Evolutionary conservation across 2,888 invertebrate genomes (phyloP), one percentile per base, ranked within the genome.

Genomic region (Dasypogon diadema): DNA sequence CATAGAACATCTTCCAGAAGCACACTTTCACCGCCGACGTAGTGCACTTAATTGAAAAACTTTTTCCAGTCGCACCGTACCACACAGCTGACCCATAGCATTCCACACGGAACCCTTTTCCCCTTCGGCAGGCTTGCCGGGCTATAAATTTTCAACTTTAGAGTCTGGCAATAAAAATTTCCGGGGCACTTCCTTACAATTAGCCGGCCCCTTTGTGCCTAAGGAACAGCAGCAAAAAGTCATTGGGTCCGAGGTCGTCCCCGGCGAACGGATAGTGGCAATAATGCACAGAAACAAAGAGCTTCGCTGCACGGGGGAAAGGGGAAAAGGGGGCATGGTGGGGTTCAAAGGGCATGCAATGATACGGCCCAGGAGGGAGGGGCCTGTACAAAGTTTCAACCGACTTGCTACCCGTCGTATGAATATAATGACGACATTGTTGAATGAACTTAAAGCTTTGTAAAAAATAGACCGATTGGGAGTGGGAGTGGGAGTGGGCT

Each of bases 151-250:
- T 65, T 65, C 65, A 65, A 65, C 65, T 65, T 46, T 46, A 48
- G 22, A 48, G 16, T 48, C 24, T 18, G 21, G 48, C 65, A 65
- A 65, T 65, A 65, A 46, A 65, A 65, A 65, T 46, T 65, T 65
- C 65, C 65, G 65, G 65, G 24, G 65, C 26, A 65, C 26, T 65
- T 65, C 46, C 65, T 65, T 46, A 65, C 65, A 65, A 65, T 65
- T 65, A 65, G 65, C 48, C 46, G 46, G 48, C 22, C 22, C 65
- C 65, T 65, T 65, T 65, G 65, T 46, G 46, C 65, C 46, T 48
- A 65, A 46, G 26, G 65, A 46, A 65, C 46, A 48, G 37, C 48
- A 65, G 24, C n/a, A 65, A 65, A 65, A 65, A 65, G 21, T 46
- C 65, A 65, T 24, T 10, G 65, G 42, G n/a, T 46, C 46, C 60